These are phyloP conservation scores for Spea hammondii DNA, from an alignment of 2,797 vertebrate species.

Conservation along the genomic window DNA sequence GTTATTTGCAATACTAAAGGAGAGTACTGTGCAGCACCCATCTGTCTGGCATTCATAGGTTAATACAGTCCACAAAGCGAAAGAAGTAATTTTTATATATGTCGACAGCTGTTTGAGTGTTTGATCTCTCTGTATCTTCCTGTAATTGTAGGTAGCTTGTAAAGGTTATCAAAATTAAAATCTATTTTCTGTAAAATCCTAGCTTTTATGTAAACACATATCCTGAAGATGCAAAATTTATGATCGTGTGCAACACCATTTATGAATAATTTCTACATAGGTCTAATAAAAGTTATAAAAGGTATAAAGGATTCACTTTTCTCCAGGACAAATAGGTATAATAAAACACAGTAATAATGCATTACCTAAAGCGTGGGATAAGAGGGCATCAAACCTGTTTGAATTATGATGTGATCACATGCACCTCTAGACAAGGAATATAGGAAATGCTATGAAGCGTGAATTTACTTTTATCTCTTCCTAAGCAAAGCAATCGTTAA, in stretches of 20 bases:
- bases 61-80: no score
- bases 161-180: conserved; percentile 37
- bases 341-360: conserved; percentile 48
- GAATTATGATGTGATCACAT: conserved; percentile 45
- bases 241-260: conserved; percentile 31
- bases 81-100: no score
- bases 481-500: conserved; percentile 47
- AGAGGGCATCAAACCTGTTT: conserved; percentile 41
- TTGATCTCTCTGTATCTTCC: conserved; percentile 40
- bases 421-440: conserved; percentile 35
- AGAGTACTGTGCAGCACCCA: no score
- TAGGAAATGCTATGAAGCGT: conserved; percentile 40
- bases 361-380: conserved; percentile 48
- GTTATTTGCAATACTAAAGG: no score
- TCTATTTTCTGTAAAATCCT: conserved; percentile 32
- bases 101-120: conserved; percentile 10
- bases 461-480: conserved; percentile 47
- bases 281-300: conserved; percentile 44
- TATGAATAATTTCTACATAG: conserved; percentile 45
- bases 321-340: conserved; percentile 45
- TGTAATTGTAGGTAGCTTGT: conserved; percentile 15
- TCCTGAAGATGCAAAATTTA: conserved; percentile 34
- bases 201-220: conserved; percentile 16
- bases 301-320: conserved; percentile 38
- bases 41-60: no score